Evolutionary conservation across 1,140 invertebrate genomes (phyloP).

Genomic region (Papilio helenus): DNA sequence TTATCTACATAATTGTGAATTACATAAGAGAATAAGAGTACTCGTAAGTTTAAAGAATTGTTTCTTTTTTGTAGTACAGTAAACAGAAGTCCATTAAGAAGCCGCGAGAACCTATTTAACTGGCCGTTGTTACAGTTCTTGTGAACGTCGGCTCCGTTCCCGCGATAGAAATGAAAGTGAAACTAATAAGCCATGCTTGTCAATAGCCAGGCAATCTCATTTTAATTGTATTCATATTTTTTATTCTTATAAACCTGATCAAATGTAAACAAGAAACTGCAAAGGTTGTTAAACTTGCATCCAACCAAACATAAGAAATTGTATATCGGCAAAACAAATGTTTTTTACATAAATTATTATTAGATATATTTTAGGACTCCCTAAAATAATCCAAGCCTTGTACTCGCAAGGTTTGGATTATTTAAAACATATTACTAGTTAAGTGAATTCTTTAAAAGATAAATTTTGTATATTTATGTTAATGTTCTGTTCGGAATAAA

Average conservation of each 20-base stretch:
- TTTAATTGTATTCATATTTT: constrained; percentile 19
- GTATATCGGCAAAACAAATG: background rate
- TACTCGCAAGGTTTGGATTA: no score
- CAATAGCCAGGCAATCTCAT: constrained; percentile 7
- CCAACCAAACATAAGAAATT: background rate
- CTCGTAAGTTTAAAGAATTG: background rate
- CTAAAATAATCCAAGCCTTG: background rate
- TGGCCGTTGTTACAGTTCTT: constrained; percentile 38
- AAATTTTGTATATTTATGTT: no score
- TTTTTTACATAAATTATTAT: no score
- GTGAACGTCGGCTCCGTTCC: constrained; percentile 41
- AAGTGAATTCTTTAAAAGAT: no score
- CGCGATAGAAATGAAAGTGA: constrained; percentile 72
- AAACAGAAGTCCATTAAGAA: constrained; percentile 15
- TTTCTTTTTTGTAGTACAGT: background rate
- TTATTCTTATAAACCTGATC: background rate
- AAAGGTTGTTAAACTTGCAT: background rate
- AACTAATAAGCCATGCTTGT: constrained; percentile 61
- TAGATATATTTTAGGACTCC: background rate
- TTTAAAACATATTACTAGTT: no score
- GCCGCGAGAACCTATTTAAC: constrained; percentile 14
- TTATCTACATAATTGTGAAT: background rate
- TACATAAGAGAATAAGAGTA: background rate
- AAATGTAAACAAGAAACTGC: background rate
- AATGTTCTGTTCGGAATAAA: background rate